Base-by-base conservation (phyloP, 2,113 vertebrate genomes). In the Telmatochromis sp. region DNA sequence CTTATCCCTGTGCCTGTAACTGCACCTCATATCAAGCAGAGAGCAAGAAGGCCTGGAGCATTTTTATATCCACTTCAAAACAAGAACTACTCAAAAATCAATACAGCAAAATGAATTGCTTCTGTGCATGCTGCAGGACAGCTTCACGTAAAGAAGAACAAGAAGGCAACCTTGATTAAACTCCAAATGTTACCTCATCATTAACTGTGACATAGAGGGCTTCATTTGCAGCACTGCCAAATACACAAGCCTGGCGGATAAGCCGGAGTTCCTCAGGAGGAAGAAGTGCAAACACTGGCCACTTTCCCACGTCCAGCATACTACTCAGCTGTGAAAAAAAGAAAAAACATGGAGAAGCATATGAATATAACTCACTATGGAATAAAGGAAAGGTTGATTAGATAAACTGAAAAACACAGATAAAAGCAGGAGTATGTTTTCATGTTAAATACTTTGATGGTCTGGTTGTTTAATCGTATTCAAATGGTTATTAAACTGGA, bases 261-360 rank as follows among this genome's bases (percentile, higher is more conserved):
- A 98, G 96, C 80, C 96, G 96, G 37, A 99, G 94, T n/a, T 99
- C 98, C 92, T 99, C 98, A 73, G 97, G 97, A 85, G 98, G 97
- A 90, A 98, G 97, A 51, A 99, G 98, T 45, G 98, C 98, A 96
- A 99, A 99, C 90, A 99, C 97, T 3, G 98, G 98, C 98, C 98
- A 99, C 95, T 99, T 99, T 86, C 98, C 98, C 95, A 99, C 97
- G 96, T 99, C 98, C 96, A 99, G 95, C 98, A 99, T 99, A 93
- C 97, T 98, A 96, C 96, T 92, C 82, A 83, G 89, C 93, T 93
- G 85, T 45, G 83, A 75, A 68, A 73, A 57, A 47, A 35, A 15
- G 3, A 37, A 23, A 86, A 75, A 84, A 73, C 28, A 87, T 26
- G 35, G 40, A 75, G 8, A 42, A 65, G 73, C 7, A 21, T 9